Evolutionary conservation across 1,140 invertebrate species (phyloP), one percentile per base, ranked within the genome.

Genomic region (Stegodyphus mimosarum): DNA sequence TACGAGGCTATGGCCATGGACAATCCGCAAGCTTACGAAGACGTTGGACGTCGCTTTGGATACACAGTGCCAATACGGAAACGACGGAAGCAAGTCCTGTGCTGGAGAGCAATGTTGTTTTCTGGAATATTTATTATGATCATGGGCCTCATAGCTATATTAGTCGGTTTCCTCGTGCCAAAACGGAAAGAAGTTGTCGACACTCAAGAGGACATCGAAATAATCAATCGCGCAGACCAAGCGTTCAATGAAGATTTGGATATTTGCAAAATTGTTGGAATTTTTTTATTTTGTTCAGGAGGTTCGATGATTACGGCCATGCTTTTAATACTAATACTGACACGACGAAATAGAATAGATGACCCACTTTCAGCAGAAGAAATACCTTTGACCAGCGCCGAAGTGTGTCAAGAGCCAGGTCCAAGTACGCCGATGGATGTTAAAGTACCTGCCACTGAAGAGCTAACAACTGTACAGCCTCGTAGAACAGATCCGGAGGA

Each of bases 171-270:
- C 87, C 88, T 92, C 9, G 90, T 92, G 51, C 92, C 92, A 3
- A 89, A 89, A 50, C 90, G 90, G 84, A 88, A 90, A 6, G 90
- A 91, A n/a, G 87, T 92, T n/a, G 89, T 92, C 17, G 89, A 88
- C 5, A 88, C 90, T 33, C 88, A 90, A 17, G 89, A 90, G 49
- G 90, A 91, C 76, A 88, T 92, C 49, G 91, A 91, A 63, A 90
- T 92, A 67, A 88, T 92, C 13, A 92, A 93, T 89, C 89, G 89
- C 15, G 88, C 87, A 67, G 92, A 92, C 7, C 88, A 91, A 49
- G 83, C 88, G 15, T 92, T 91, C 89, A 93, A 93, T 89, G 88
- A 90, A n/a, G 91, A 91, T 50, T 88, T 93, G 70, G 92, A 92
- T 87, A 88, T 90, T 75, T 91, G 91, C 87, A 92, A 92, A 87